Evolutionary conservation across 1,140 invertebrate species (phyloP).

Genomic region (Euura saliciscinereae): DNA sequence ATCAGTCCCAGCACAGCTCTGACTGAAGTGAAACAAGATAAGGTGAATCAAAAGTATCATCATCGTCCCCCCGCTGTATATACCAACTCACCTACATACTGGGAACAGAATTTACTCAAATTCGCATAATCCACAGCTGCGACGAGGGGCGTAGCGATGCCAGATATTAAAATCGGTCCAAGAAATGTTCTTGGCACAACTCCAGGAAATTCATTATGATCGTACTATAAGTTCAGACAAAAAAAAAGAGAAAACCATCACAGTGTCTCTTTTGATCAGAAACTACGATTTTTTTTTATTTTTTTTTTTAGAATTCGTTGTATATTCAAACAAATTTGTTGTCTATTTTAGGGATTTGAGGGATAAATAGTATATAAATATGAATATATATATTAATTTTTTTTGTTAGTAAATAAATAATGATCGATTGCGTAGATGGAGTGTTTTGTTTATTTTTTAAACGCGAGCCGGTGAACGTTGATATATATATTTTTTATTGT

Average conservation of each 20-base stretch:
- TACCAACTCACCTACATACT: conserved; percentile 83
- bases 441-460: no score
- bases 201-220: conserved; percentile 97
- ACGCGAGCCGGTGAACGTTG: no score
- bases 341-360: no score
- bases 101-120: conserved; percentile 86
- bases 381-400: no score
- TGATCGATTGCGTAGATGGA: no score
- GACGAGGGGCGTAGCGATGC: conserved; percentile 79
- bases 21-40: conserved; percentile 69
- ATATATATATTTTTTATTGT: no score
- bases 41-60: no score
- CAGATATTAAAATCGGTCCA: conserved; percentile 86
- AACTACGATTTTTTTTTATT: not conserved
- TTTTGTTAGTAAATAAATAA: no score
- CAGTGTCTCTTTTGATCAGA: not conserved
- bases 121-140: conserved; percentile 71
- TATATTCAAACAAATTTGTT: no score
- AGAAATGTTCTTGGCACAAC: conserved; percentile 97
- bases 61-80: not conserved
- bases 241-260: conserved; percentile 4
- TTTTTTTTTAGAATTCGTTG: no score
- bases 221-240: conserved; percentile 78
- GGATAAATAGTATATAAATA: no score
- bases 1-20: conserved; percentile 76